Base-by-base conservation (phyloP, 2,888 invertebrate species). In the Venusia cambrica region DNA sequence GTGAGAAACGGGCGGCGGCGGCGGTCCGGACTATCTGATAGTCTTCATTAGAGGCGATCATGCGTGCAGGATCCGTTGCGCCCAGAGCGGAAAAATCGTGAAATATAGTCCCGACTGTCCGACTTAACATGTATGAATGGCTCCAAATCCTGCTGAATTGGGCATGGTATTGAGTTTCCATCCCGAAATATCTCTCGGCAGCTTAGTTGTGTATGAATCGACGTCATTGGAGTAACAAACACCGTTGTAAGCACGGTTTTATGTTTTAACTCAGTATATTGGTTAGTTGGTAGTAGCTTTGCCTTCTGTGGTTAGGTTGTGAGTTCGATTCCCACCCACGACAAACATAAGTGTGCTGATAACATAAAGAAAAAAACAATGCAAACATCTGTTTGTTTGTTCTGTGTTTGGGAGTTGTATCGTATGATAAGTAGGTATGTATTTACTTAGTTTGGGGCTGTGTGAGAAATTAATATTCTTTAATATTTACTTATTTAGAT, bases 1-100 rank as follows among this genome's bases (percentile, higher is more conserved):
- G 78, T 55, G 62, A 49, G 54, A 57, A 57, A 51, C 60, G 57
- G 27, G 47, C 37, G 48, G 51, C 47, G 27, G 47, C 37, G 48
- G 51, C 47, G 43, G 51, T 36, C 40, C 52, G 53, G 54, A 55
- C 65, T 62, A 67, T 71, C 66, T 57, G 67, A 74, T 76, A 73
- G 71, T 70, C 74, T 77, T 76, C 69, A 74, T 78, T 73, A 75
- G 54, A 67, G 61, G 59, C 67, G 72, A 74, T 74, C 80, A 75
- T 73, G 78, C 77, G 73, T 76, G 66, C 54, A 51, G 68, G 66
- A 58, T 66, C 57, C 53, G 62, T 57, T 64, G 60, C 55, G 57
- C 54, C 47, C 51, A 54, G 57, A 58, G 57, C 58, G 64, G 65
- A 68, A 68, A 73, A 73, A 73, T 73, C 66, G 61, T 70, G 67